Base-by-base conservation (phyloP, 2,888 invertebrate species). In the Pseudoips prasinana region DNA sequence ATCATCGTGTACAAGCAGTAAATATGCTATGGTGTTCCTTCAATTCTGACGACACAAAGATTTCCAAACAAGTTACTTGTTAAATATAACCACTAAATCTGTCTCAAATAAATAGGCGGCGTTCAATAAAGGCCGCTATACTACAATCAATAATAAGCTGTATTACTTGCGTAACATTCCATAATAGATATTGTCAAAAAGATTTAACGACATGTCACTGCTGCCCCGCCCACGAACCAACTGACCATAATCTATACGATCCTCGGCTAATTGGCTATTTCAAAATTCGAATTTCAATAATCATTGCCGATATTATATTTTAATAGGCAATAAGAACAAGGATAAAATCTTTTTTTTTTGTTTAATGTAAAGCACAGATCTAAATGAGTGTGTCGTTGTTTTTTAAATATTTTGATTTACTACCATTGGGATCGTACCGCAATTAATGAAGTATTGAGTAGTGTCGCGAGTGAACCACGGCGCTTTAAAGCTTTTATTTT, bases 391-490 rank as follows among this genome's bases (percentile, higher is more conserved):
- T 34, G 62, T 73, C 69, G 60, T 80, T 73, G 56, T 74, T 81
- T 80, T 80, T 75, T 64, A 20, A 54, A 58, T 56, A 58, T 60
- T 72, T 69, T 83, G 82, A 79, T 82, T 81, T 84, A 83, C 76
- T 69, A 63, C 74, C 70, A 73, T 75, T 77, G 75, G 75, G 71
- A 77, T 73, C 73, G 70, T 73, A 72, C 73, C 64, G 69, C 71
- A 66, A 68, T 73, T 81, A 81, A 82, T 80, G 78, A 77, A 79
- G 69, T 70, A 76, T 71, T 71, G 76, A 72, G 66, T 74, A 68
- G 72, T 78, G 79, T 81, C 76, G 67, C 73, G 39, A 47, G 36
- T 64, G 59, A 58, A 56, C 61, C 61, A n/a, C 47, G 50, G 48
- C 45, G 36, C 38, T 5, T 7, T 20, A 49, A 47, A 43, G 49